Percentiles rank a stretch among this genome's conserved stretches.
Conservation (phyloP, 2,797 vertebrate species). For the Antennarius maculatus region DNA sequence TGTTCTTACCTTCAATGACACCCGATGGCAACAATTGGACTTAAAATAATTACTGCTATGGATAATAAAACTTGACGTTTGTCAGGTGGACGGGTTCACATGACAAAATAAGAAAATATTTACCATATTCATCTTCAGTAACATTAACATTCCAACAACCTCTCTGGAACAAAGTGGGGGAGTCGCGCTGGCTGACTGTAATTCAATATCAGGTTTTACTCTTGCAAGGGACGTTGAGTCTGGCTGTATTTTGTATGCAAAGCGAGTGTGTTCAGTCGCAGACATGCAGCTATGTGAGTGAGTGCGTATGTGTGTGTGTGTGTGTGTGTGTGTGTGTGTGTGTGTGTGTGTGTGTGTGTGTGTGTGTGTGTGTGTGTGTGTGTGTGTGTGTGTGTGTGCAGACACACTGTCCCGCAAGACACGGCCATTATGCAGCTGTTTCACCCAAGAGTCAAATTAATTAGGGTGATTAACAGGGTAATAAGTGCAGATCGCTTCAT, state of each 20-base stretch:
- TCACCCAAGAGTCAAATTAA: conserved; percentile 58
- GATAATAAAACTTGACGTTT: background rate
- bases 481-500: conserved; percentile 54
- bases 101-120: too few species aligned
- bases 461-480: conserved; percentile 63
- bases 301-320: background rate
- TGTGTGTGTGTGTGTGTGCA: conserved; percentile 1
- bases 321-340: background rate
- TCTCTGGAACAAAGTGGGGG: too few species aligned
- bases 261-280: too few species aligned
- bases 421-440: conserved; percentile 38
- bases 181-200: too few species aligned
- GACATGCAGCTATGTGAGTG: background rate
- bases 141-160: too few species aligned
- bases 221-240: too few species aligned
- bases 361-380: background rate
- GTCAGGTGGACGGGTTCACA: conserved; percentile 15
- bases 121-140: too few species aligned
- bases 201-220: too few species aligned
- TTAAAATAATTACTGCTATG: background rate
- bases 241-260: background rate
- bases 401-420: conserved; percentile 23
- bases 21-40: background rate
- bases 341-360: background rate
- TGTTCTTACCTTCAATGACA: background rate